Conservation (phyloP, 2,113 vertebrate genomes). For the Isurus oxyrinchus region DNA sequence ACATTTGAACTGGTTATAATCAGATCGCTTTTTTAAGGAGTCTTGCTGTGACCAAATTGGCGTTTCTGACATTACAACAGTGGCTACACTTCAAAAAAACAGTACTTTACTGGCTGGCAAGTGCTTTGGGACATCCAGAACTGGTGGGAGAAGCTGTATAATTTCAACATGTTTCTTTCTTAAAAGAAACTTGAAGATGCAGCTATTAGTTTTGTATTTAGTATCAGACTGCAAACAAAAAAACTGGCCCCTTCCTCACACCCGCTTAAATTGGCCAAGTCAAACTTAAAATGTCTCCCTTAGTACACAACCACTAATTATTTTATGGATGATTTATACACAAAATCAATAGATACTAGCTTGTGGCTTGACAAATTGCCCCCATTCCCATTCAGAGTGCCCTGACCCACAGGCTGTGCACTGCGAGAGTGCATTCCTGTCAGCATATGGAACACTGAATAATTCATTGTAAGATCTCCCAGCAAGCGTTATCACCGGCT, state of each 20-base stretch:
- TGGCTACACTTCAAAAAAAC: background rate
- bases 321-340: background rate
- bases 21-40: background rate
- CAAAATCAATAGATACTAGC: background rate
- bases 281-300: background rate
- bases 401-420: background rate
- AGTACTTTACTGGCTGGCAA: background rate
- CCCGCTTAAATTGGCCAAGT: background rate
- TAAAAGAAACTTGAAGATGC: background rate
- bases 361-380: background rate
- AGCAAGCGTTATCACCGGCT: background rate
- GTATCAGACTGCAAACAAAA: background rate
- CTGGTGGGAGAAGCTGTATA: background rate
- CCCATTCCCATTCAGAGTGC: background rate
- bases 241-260: background rate
- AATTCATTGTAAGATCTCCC: background rate
- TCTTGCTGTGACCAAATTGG: background rate
- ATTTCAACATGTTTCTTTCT: background rate
- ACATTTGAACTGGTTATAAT: background rate
- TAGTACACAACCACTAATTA: background rate
- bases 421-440: background rate
- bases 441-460: background rate
- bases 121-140: background rate
- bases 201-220: background rate
- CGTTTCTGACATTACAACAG: background rate